These are phyloP conservation scores for Sclerodermus sp. DNA, from an alignment of 2,888 invertebrate species.

Conservation along the genomic window DNA sequence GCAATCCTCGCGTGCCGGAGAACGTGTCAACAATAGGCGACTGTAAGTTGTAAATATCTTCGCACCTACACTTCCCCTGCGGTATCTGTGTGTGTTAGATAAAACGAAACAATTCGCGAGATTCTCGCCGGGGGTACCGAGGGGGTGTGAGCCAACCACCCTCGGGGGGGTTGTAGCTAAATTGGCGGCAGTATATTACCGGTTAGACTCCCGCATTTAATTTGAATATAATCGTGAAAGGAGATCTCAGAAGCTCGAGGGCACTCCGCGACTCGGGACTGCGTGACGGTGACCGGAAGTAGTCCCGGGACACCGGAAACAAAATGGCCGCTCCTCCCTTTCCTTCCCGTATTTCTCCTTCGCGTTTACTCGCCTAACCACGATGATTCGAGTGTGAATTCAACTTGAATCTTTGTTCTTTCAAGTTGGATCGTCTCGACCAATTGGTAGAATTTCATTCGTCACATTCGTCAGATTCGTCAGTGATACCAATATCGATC, in stretches of 20 bases:
- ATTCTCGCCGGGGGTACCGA: conserved; percentile 17
- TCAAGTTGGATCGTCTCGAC: too few relatives aligned
- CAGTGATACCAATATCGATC: too few relatives aligned
- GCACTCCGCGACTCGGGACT: conserved; percentile 48
- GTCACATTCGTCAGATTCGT: too few relatives aligned
- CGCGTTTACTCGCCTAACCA: background rate
- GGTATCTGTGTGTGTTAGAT: too few relatives aligned
- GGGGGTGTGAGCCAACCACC: conserved; percentile 38
- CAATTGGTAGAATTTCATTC: too few relatives aligned
- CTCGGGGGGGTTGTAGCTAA: conserved; percentile 54
- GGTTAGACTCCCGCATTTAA: conserved; percentile 55
- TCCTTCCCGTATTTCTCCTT: background rate
- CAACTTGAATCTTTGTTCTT: too few relatives aligned
- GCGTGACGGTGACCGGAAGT: conserved; percentile 57
- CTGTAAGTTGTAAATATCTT: too few relatives aligned
- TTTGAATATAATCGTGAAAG: conserved; percentile 57
- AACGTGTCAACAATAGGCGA: too few relatives aligned
- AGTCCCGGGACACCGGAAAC: conserved; percentile 55
- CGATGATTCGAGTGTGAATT: background rate
- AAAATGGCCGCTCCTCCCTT: conserved; percentile 46
- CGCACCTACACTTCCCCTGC: too few relatives aligned
- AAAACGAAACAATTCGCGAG: conserved; percentile 8
- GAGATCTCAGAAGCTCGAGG: conserved; percentile 51
- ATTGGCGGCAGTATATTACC: conserved; percentile 58
- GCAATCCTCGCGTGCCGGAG: too few relatives aligned